Conservation (phyloP, 1,140 invertebrate genomes). For the Brachionus plicatilis region DNA sequence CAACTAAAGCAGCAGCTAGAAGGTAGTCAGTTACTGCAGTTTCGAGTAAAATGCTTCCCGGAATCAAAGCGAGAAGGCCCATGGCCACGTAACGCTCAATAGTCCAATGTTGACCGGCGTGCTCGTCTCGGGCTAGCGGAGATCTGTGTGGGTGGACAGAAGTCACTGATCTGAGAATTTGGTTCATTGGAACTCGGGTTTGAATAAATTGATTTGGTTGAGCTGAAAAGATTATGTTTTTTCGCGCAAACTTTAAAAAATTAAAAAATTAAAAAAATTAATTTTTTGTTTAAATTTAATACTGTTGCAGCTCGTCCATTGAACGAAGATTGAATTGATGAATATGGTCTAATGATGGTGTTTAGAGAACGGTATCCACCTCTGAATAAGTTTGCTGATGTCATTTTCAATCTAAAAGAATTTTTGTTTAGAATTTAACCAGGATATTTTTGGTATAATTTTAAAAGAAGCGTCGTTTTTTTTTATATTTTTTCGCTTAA, state of each 20-base stretch:
- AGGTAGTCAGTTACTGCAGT: neutral
- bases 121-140: neutral
- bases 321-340: neutral
- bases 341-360: neutral
- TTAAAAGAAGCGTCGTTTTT: neutral
- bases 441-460: neutral
- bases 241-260: neutral
- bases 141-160: neutral
- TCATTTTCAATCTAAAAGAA: neutral
- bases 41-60: neutral
- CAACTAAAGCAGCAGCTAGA: neutral
- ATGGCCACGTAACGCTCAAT: conserved; percentile 17
- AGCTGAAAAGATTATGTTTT: neutral
- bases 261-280: neutral
- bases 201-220: neutral
- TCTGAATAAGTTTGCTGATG: neutral
- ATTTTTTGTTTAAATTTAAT: neutral
- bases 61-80: conserved; percentile 17
- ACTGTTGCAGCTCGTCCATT: neutral
- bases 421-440: neutral
- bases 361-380: neutral
- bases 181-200: neutral
- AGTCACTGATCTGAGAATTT: neutral
- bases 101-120: conserved; percentile 30
- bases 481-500: neutral